Percentiles rank a stretch among this genome's conserved stretches.
These are phyloP conservation scores for Manis pentadactyla DNA, from an alignment of 2,797 vertebrate genomes.

Conservation along the genomic window DNA sequence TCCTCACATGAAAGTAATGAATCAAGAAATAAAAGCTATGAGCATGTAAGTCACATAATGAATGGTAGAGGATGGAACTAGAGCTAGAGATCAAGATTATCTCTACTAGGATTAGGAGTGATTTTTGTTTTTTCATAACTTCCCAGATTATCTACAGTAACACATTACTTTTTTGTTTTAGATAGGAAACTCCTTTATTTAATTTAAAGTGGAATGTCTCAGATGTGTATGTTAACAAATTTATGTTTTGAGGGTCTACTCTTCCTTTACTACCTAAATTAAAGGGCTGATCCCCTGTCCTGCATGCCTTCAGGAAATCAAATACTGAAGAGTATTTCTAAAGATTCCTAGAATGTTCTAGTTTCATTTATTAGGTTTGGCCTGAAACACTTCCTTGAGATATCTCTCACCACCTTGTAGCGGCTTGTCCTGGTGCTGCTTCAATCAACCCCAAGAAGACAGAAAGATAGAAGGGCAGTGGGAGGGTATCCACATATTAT, in stretches of 20 bases:
- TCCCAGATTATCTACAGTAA: neutral
- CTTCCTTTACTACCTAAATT: neutral
- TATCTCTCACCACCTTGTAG: neutral
- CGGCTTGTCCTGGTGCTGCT: neutral
- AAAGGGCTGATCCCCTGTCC: neutral
- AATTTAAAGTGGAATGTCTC: neutral
- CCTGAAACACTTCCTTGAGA: neutral
- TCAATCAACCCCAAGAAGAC: neutral
- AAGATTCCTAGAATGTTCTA: slow-evolving; percentile 10
- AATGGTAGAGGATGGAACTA: neutral
- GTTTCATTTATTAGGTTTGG: slow-evolving; percentile 27
- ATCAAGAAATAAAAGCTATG: neutral
- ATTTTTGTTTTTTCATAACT: neutral
- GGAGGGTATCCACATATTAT: neutral
- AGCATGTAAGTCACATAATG: neutral
- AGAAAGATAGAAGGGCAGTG: neutral
- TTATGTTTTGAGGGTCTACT: neutral
- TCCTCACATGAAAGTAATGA: neutral
- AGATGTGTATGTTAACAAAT: neutral
- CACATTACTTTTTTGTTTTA: neutral
- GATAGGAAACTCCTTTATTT: neutral
- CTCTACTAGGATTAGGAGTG: neutral
- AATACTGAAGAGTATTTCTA: neutral
- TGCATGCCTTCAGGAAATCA: neutral
- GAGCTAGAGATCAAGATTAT: neutral